Conservation (phyloP, 2,888 invertebrate species). For the Xestia xanthographa region DNA sequence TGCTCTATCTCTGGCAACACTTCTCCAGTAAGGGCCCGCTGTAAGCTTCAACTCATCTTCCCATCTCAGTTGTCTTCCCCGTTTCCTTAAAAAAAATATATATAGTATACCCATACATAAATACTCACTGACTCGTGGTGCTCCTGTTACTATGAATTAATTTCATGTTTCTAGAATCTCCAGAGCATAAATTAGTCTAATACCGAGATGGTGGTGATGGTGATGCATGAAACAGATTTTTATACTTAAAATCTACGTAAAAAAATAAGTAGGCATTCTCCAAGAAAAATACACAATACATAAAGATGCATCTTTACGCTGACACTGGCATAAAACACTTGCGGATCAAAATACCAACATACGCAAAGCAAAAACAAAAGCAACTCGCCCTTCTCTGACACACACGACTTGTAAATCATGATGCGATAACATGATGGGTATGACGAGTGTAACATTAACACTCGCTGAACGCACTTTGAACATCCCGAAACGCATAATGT, state of each 20-base stretch:
- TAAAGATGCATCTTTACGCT: neutral
- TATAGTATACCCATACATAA: too few relatives aligned
- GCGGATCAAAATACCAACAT: conserved; percentile 5
- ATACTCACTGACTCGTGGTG: neutral
- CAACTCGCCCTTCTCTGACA: conserved; percentile 8
- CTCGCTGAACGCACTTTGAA: conserved; percentile 34
- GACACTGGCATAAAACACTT: neutral
- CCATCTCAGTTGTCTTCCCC: too few relatives aligned
- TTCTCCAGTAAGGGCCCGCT: too few relatives aligned
- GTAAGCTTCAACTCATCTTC: too few relatives aligned
- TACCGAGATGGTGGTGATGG: too few relatives aligned
- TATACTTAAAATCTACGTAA: neutral
- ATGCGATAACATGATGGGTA: conserved; percentile 26
- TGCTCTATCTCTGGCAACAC: too few relatives aligned
- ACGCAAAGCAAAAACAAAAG: conserved; percentile 9
- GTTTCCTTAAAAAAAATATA: too few relatives aligned
- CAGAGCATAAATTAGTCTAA: neutral
- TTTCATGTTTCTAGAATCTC: neutral
- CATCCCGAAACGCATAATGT: conserved; percentile 46
- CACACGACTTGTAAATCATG: conserved; percentile 39
- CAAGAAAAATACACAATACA: neutral
- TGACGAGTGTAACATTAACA: conserved; percentile 47
- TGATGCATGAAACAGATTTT: neutral
- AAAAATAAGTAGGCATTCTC: neutral
- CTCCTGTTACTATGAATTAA: neutral